These are phyloP conservation scores for Cavia porcellus DNA, from an alignment of 2,113 vertebrate genomes.

Conservation along the genomic window DNA sequence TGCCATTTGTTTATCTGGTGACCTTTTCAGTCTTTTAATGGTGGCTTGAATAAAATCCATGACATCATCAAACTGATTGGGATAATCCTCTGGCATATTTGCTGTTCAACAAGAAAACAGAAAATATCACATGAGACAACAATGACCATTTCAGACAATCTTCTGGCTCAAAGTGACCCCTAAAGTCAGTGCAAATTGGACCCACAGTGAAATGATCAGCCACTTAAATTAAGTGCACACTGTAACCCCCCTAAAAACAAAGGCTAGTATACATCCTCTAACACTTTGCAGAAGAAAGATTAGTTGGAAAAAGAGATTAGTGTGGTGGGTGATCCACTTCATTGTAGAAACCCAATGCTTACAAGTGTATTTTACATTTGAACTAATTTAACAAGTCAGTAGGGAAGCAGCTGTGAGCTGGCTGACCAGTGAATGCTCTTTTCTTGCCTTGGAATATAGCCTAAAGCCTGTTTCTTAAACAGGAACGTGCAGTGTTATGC, in stretches of 20 bases:
- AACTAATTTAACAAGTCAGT: background rate
- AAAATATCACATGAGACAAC: slow-evolving; percentile 69
- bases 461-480: background rate
- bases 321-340: background rate
- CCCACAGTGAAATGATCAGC: background rate
- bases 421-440: background rate
- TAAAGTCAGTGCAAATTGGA: background rate
- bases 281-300: background rate
- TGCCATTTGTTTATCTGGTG: slow-evolving; percentile 88
- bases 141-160: background rate
- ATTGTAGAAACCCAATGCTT: background rate
- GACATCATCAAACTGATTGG: slow-evolving; percentile 96
- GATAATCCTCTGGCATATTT: slow-evolving; percentile 92
- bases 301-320: background rate
- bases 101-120: slow-evolving; percentile 89
- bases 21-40: slow-evolving; percentile 94
- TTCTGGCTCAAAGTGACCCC: background rate
- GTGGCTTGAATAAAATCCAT: slow-evolving; percentile 98
- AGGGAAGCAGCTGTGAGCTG: background rate
- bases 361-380: background rate
- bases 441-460: background rate
- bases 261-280: background rate
- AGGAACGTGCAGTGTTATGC: background rate
- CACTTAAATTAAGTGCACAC: background rate
- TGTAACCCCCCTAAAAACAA: background rate